phyloP scores from a whole-genome alignment of 2,113 vertebrate species.

The Aythya baeri region DNA sequence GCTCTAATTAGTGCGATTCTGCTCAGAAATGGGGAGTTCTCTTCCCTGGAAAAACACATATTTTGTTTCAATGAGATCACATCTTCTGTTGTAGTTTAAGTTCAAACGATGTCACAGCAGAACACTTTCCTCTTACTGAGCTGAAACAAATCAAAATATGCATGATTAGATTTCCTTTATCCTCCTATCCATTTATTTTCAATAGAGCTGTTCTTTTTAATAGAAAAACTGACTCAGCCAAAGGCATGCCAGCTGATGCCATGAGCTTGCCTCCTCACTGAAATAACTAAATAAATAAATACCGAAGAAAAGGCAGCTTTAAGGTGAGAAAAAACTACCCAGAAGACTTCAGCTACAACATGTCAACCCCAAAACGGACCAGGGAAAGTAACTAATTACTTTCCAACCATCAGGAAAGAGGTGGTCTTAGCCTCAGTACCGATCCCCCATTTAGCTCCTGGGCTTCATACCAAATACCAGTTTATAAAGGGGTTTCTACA shows the following conservation, averaged over 20 bases:
- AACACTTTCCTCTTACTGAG: neutral
- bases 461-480: neutral
- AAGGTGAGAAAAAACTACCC: neutral
- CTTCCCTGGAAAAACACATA: neutral
- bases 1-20: rapidly evolving
- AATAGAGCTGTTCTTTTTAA: neutral
- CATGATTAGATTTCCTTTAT: neutral
- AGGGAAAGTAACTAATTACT: neutral
- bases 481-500: neutral
- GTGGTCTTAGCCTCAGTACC: neutral
- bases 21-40: neutral
- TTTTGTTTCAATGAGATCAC: neutral
- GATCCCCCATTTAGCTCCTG: neutral
- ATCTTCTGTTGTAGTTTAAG: neutral
- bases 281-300: neutral
- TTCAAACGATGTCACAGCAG: neutral
- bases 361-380: neutral
- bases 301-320: neutral
- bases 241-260: neutral
- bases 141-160: neutral
- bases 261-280: neutral
- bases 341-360: neutral
- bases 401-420: neutral
- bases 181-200: neutral
- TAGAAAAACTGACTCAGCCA: neutral